Evolutionary conservation across 2,797 vertebrate genomes (phyloP), one percentile per base, ranked within the genome.

Genomic region (Gymnoscopelus microlampas): DNA sequence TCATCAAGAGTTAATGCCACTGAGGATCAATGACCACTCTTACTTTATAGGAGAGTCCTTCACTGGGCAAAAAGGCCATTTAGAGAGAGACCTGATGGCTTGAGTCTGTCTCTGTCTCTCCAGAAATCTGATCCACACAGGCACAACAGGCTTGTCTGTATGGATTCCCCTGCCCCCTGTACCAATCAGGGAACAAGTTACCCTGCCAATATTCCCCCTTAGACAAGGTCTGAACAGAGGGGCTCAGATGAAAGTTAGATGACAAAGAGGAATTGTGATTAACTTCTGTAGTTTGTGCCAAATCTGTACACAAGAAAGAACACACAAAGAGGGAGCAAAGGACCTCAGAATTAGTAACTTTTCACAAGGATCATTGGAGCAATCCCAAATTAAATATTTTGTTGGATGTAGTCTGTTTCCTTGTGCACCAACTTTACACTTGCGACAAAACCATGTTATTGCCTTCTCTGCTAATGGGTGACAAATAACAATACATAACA

Each of bases 101-200:
- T 86, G 65, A 67, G 81, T 73, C 75, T 67, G 70, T 76, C 84
- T 84, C 68, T 66, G 81, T 66, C 57, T 60, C 79, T 84, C 80
- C 71, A 84, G 81, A 87, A 81, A 87, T 85, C 82, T 83, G 87
- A 91, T 88, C 83, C 88, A 85, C 84, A 83, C 72, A 60, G 77
- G 60, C 80, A 83, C 82, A 84, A 68, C 77, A 82, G 88, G 88
- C 84, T 85, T 86, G 91, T 88, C 82, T 89, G 85, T 91, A 91
- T 87, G 77, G 88, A 90, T 91, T 59, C 71, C 79, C 86, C 85
- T 32, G 19, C 19, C 82, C 60, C 73, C 68, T 79, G 79, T 90
- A 86, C 89, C 90, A 91, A 91, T 92, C 90, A 90, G 79, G 80
- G 84, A 85, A 86, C 88, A 91, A 88, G 89, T 83, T 29, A 87